Evolutionary conservation across 2,888 invertebrate species (phyloP).

Genomic region (Netelia melanura): DNA sequence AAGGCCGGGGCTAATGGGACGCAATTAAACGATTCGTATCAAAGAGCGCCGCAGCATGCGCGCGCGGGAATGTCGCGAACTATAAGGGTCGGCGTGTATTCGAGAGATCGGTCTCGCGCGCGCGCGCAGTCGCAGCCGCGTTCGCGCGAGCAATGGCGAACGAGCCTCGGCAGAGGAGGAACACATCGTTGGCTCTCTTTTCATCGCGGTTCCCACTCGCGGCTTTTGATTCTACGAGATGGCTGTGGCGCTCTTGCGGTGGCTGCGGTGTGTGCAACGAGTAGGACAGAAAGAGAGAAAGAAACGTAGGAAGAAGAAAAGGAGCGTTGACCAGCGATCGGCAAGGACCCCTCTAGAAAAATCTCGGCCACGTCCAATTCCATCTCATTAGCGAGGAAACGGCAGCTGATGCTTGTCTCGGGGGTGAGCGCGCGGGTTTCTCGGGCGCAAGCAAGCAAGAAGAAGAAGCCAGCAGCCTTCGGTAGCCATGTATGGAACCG

Average conservation of each 20-base stretch:
- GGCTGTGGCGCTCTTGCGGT: slow-evolving; percentile 39
- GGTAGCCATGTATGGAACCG: slow-evolving; percentile 85
- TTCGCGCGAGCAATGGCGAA: slow-evolving; percentile 55
- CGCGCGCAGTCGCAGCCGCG: slow-evolving; percentile 40
- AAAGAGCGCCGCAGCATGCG: slow-evolving; percentile 83
- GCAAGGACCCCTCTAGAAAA: slow-evolving; percentile 81
- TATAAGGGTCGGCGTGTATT: slow-evolving; percentile 73
- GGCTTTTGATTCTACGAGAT: slow-evolving; percentile 40
- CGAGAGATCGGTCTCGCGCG: slow-evolving; percentile 53
- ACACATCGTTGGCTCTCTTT: slow-evolving; percentile 57
- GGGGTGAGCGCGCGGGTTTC: slow-evolving; percentile 76
- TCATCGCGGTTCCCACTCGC: slow-evolving; percentile 38
- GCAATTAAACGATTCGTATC: slow-evolving; percentile 85
- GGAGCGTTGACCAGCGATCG: slow-evolving; percentile 62
- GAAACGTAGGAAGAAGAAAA: slow-evolving; percentile 51
- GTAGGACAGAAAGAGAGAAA: slow-evolving; percentile 57
- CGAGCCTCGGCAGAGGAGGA: slow-evolving; percentile 48
- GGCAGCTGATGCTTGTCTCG: slow-evolving; percentile 84
- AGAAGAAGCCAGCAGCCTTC: slow-evolving; percentile 82
- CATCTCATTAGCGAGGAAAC: slow-evolving; percentile 85
- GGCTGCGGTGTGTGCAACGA: slow-evolving; percentile 28
- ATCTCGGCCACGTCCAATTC: slow-evolving; percentile 85
- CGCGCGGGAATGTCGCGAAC: slow-evolving; percentile 83
- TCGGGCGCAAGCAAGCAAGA: slow-evolving; percentile 79
- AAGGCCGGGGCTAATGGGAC: slow-evolving; percentile 83